Conservation (phyloP, 2,113 vertebrate species). For the Gallinago undulata region DNA sequence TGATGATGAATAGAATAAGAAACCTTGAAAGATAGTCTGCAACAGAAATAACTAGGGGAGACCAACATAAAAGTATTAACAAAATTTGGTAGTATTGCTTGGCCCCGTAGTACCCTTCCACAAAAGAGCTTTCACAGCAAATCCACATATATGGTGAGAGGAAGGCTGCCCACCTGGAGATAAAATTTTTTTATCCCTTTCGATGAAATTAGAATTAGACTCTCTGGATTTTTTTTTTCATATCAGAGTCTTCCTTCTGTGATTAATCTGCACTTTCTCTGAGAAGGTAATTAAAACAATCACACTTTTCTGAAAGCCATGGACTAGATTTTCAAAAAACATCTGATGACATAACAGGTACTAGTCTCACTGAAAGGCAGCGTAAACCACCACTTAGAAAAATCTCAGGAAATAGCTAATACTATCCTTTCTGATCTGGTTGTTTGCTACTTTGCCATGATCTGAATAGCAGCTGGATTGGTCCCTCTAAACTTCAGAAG, state of each 20-base stretch:
- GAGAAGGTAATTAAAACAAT: background rate
- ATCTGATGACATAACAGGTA: background rate
- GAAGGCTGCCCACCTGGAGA: background rate
- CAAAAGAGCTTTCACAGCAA: background rate
- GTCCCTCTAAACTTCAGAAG: background rate
- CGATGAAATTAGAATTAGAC: background rate
- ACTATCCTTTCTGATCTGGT: background rate
- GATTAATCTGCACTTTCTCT: background rate
- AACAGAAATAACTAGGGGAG: background rate
- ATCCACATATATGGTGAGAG: background rate
- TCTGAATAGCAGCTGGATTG: background rate
- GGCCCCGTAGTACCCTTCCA: background rate
- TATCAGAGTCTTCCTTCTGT: background rate
- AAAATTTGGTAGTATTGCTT: background rate
- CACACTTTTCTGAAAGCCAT: background rate
- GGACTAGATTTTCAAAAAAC: background rate
- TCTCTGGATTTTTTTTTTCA: background rate
- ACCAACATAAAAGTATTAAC: background rate
- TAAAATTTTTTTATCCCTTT: background rate
- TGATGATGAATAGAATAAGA: background rate
- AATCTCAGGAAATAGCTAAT: background rate
- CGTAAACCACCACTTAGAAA: background rate
- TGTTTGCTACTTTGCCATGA: background rate
- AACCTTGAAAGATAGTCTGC: background rate
- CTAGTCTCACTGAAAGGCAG: background rate